A percentile compares a stretch with the other conserved stretches of the same genome.
phyloP scores from a whole-genome alignment of 2,888 invertebrate genomes.

The Leptogaster cylindrica region DNA sequence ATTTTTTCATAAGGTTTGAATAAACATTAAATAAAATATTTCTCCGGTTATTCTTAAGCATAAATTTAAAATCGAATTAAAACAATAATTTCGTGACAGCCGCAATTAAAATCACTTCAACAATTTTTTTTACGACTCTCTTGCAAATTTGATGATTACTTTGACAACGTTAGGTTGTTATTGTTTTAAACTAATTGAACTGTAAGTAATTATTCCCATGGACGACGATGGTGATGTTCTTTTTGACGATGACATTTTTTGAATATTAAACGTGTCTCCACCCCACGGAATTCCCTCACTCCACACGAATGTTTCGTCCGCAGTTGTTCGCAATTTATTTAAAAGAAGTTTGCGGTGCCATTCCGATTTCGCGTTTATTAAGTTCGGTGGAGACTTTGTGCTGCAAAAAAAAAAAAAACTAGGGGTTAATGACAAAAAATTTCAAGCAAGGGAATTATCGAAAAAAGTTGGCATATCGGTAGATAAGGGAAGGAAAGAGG shows the following conservation, averaged over 20 bases:
- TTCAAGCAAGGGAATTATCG: constrained; percentile 10
- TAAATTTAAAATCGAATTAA: no score
- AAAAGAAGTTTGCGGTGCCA: constrained; percentile 25
- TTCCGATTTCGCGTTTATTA: constrained; percentile 44
- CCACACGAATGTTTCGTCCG: not conserved
- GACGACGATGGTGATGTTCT: constrained; percentile 41
- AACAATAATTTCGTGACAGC: no score
- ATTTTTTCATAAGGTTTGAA: no score
- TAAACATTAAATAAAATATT: no score
- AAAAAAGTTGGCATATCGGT: constrained; percentile 1
- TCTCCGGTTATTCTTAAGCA: no score
- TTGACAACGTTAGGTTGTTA: constrained; percentile 35
- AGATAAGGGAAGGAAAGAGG: not conserved
- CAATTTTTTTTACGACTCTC: no score
- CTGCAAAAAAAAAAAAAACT: constrained; percentile 3
- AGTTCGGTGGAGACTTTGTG: constrained; percentile 33
- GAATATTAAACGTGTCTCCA: constrained; percentile 44
- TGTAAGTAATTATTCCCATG: constrained; percentile 46
- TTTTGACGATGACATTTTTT: constrained; percentile 46
- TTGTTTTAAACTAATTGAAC: constrained; percentile 47
- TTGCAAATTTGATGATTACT: constrained; percentile 27
- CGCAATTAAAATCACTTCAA: no score
- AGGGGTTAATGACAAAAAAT: constrained; percentile 23
- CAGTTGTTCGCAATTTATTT: constrained; percentile 35
- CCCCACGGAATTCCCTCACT: constrained; percentile 18